Evolutionary conservation across 2,113 vertebrate genomes (phyloP), one percentile per base, ranked within the genome.

Genomic region (Sebastes schlegelii): DNA sequence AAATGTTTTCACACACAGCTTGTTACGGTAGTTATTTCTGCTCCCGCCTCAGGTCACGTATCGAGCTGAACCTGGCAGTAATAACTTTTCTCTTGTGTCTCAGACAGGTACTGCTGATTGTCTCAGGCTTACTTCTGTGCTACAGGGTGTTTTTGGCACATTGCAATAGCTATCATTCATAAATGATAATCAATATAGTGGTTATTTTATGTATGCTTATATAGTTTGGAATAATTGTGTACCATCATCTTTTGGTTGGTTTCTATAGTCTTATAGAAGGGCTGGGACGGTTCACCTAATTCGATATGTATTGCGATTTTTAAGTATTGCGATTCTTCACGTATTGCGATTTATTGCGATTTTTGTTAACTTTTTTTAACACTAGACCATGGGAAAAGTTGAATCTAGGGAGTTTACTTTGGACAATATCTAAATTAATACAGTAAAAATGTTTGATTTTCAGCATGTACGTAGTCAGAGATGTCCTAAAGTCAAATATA

Each of bases 1-100:
- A 86, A 79, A 80, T 69, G 67, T 83, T 82, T 86, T 51, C 79
- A 71, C 84, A 80, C 74, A 43, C 67, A 49, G 83, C 66, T 83
- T 83, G 85, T 85, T 90, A 67, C 64, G 55, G 77, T 82, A 68
- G 63, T 86, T 89, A 87, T 92, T 89, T 89, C 81, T 88, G 79
- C 74, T 75, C 63, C 70, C 14, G 80, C 85, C 87, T 89, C 66
- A 66, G 89, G 88, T 89, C 89, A 79, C 43, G 23, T 88, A 89
- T 90, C 76, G 86, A 90, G 77, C 86, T 67, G 70, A 90, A 86
- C 52, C 64, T 74, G 60, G 69, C 71, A 79, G 72, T 87, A 92
- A 89, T 89, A 87, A 87, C 76, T 88, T 77, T 54, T 43, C 34
- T 49, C 1, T 19, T 67, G 74, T 63, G 64, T 65, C 69, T 84